Evolutionary conservation across 2,797 vertebrate species (phyloP), one percentile per base, ranked within the genome.

Genomic region (Malacoraja senta): DNA sequence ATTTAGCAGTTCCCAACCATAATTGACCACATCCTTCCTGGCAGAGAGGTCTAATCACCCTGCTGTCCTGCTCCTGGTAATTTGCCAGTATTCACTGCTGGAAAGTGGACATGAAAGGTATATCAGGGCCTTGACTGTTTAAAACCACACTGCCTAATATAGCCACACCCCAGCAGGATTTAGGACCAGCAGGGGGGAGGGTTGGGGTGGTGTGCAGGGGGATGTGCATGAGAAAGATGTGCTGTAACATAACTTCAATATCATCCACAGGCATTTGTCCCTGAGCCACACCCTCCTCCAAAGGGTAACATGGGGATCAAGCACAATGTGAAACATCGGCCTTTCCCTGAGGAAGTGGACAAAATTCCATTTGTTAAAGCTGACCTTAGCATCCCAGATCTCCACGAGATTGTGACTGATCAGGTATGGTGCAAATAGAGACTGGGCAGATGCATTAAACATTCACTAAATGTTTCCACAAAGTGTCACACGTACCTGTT

Each of bases 291-390:
- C 1, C 96, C 97, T 26, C 83, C 94, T 94, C 97, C 97, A 86
- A 97, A 97, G 95, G 97, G 97, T 93, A 97, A 98, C 78, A 96
- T 97, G 93, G 97, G 97, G 35, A 95, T 97, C 94, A 97, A 96
- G 93, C 97, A 97, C 93, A 97, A 95, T 2, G 96, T 98, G 93
- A 97, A 97, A 95, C 97, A 98, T 94, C 97, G 98, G 63, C 98
- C 98, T 3, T 99, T 99, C 95, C 98, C 98, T 3, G 98, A 99
- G 94, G 98, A 99, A 94, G 98, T 99, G 95, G 98, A 99, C 95
- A 99, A 99, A 96, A 97, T 97, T 94, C 97, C 97, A 0, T 97
- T 97, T 94, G 98, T 98, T 79, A 98, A 98, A 95, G 98, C 98
- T 65, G 98, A 99, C 94, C 95, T 97, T 68, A 99, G 98, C 95